Evolutionary conservation across 2,797 vertebrate species (phyloP).

Genomic region (Anisognathus igniventris): DNA sequence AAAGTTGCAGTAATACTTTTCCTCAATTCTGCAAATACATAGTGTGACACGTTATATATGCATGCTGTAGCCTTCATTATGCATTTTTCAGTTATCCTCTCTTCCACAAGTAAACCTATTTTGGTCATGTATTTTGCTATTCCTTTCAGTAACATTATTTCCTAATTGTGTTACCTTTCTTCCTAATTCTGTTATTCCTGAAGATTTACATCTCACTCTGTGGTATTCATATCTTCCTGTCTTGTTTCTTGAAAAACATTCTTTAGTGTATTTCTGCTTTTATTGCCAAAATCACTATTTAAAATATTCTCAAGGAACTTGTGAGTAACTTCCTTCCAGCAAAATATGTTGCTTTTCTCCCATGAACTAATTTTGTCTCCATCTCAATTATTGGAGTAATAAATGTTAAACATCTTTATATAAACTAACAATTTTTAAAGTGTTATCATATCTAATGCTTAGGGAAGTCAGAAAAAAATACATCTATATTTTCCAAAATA

Average conservation of each 20-base stretch:
- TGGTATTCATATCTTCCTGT: not conserved
- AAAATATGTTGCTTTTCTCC: not conserved
- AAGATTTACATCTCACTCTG: not conserved
- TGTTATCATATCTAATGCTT: not conserved
- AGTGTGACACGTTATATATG: not conserved
- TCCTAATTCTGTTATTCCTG: not conserved
- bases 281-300: not conserved
- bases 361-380: not conserved
- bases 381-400: not conserved
- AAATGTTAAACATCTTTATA: not conserved
- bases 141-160: not conserved
- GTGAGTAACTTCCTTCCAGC: not conserved
- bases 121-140: not conserved
- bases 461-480: not conserved
- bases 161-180: not conserved
- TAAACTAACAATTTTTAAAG: not conserved
- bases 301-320: not conserved
- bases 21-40: not conserved
- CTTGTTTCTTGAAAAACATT: not conserved
- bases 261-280: not conserved
- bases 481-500: not conserved
- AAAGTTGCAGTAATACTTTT: not conserved
- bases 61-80: not conserved
- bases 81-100: not conserved
- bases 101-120: not conserved